Evolutionary conservation across 1,140 invertebrate species (phyloP), one percentile per base, ranked within the genome.

Genomic region (Papilio dardanus): DNA sequence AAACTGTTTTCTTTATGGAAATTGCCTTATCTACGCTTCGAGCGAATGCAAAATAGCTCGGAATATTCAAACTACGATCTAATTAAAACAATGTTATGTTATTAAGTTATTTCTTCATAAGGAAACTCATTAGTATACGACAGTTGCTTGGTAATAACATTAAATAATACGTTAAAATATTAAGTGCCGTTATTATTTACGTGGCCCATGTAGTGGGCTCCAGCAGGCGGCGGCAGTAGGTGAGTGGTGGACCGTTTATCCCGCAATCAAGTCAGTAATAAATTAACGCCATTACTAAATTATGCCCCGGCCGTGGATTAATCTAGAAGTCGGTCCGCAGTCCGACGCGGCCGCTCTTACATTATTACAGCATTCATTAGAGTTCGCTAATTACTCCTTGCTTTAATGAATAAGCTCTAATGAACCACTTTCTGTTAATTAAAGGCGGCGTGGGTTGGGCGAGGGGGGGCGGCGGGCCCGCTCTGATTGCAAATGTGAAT

Each of bases 321-420:
- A 92, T 91, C 90, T 93, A 92, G 90, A 92, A 93, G 86, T 90
- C 86, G 89, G 84, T 83, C 86, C 88, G 87, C 87, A 91, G 90
- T 91, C 90, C 88, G 86, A 86, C 86, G 89, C 88, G 92, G 91
- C 92, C 92, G 91, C 93, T 93, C 92, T 94, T 94, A 94, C 93
- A 94, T 94, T 94, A 94, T 94, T 94, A 94, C 93, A 93, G 95
- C 95, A 95, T 95, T 95, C 95, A 95, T 95, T 96, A 96, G 95
- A 96, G 95, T 96, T 96, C 95, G 95, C 96, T 96, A 96, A 96
- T 96, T 96, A 96, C 96, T 96, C 95, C 95, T 96, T 96, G 96
- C 96, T 96, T 96, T 96, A 96, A 96, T 96, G 96, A 96, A 96
- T 96, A 96, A 96, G 96, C 96, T 96, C 95, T 96, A 96, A 96